These are phyloP conservation scores for Lasius fuliginosus DNA, from an alignment of 2,888 invertebrate species.

Conservation along the genomic window DNA sequence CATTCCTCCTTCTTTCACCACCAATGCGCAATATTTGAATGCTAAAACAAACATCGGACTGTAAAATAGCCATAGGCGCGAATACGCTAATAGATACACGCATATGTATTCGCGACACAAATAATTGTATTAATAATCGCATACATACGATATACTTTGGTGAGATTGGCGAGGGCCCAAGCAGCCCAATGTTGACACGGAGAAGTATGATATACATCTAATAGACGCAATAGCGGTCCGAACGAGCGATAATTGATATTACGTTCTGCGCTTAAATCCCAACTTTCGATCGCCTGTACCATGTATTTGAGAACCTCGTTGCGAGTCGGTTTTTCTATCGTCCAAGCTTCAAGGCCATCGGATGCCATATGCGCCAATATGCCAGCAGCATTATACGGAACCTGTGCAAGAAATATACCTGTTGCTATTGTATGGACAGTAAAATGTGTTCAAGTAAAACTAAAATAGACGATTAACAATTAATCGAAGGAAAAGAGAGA, in stretches of 20 bases:
- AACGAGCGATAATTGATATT: constrained; percentile 99
- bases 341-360: constrained; percentile 95
- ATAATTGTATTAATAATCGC: constrained; percentile 32
- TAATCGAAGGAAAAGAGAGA: neutral
- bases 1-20: constrained; percentile 95
- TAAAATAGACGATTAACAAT: neutral
- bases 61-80: neutral
- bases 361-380: constrained; percentile 98
- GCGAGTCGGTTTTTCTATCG: constrained; percentile 90
- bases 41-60: constrained; percentile 88
- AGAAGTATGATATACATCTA: constrained; percentile 94
- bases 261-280: constrained; percentile 95
- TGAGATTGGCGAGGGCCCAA: constrained; percentile 99
- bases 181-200: constrained; percentile 98
- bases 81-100: neutral
- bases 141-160: constrained; percentile 95
- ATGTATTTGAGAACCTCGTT: constrained; percentile 92
- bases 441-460: neutral
- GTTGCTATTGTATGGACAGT: neutral
- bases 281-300: constrained; percentile 94
- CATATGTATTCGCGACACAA: constrained; percentile 8
- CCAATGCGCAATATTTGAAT: constrained; percentile 96
- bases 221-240: constrained; percentile 95
- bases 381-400: constrained; percentile 98
- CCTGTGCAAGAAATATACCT: constrained; percentile 85